These are phyloP conservation scores for Brachymystax lenok DNA, from an alignment of 2,797 vertebrate species.

Conservation along the genomic window DNA sequence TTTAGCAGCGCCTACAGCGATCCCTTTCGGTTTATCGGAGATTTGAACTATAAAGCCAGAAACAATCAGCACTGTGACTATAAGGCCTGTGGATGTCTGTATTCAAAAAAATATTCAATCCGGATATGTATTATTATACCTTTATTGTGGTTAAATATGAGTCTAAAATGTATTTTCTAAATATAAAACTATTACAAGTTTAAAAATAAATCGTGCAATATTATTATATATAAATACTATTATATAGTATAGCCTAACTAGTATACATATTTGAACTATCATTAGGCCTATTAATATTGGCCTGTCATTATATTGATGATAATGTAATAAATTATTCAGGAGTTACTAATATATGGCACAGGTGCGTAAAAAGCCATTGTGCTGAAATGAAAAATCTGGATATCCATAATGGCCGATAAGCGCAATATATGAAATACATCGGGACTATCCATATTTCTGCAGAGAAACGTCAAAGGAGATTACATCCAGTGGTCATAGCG, in stretches of 20 bases:
- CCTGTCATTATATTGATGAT: neutral
- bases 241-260: neutral
- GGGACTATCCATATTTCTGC: conserved; percentile 51
- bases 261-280: conserved; percentile 6
- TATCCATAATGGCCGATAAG: conserved; percentile 33
- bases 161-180: neutral
- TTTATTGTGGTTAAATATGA: conserved; percentile 1
- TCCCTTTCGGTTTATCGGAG: conserved; percentile 80
- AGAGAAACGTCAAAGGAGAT: conserved; percentile 80
- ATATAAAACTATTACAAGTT: neutral
- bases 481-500: conserved; percentile 76
- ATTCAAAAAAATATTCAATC: neutral
- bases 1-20: conserved; percentile 84
- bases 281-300: neutral
- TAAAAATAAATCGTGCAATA: neutral
- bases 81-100: conserved; percentile 23
- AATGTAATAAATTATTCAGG: neutral
- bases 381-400: neutral
- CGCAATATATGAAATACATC: conserved; percentile 56
- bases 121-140: neutral
- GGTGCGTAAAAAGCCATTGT: neutral
- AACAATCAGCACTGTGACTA: conserved; percentile 47
- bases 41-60: conserved; percentile 68
- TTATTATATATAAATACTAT: neutral
- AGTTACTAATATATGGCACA: neutral